A percentile compares a stretch with the other conserved stretches of the same genome.
Conservation (phyloP, 64 coral and sea anemone genomes). For the Actinia equina region DNA sequence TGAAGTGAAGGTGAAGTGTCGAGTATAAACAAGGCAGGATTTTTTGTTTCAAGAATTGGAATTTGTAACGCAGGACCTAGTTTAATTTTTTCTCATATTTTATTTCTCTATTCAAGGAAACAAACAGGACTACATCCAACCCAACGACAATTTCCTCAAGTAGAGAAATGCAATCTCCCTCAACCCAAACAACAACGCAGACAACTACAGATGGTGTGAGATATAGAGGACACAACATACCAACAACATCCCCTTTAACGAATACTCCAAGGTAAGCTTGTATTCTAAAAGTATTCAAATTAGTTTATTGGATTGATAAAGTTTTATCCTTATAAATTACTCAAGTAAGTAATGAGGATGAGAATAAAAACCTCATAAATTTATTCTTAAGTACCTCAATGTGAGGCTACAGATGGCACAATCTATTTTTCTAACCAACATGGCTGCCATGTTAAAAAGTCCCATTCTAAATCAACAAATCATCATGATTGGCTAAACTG, state of each 20-base stretch:
- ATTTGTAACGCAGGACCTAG: no score
- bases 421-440: no score
- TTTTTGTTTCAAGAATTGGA: no score
- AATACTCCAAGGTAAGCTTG: slow-evolving; percentile 50
- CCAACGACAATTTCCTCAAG: slow-evolving; percentile 27
- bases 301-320: not conserved
- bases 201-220: slow-evolving; percentile 58
- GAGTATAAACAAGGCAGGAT: no score
- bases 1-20: no score
- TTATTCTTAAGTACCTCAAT: no score
- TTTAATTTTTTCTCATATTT: not conserved
- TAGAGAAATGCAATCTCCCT: slow-evolving; percentile 15
- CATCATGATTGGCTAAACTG: not conserved
- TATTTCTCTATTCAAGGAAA: not conserved
- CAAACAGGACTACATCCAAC: not conserved
- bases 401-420: no score
- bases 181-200: slow-evolving; percentile 15
- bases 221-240: slow-evolving; percentile 59
- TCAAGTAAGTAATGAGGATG: no score
- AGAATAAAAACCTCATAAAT: no score
- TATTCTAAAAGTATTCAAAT: not conserved
- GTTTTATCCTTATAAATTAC: not conserved
- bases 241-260: slow-evolving; percentile 40
- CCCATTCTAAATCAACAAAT: not conserved
- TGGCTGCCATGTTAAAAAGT: no score